Evolutionary conservation across 1,140 invertebrate genomes (phyloP).

Genomic region (Saccostrea cuccullata): DNA sequence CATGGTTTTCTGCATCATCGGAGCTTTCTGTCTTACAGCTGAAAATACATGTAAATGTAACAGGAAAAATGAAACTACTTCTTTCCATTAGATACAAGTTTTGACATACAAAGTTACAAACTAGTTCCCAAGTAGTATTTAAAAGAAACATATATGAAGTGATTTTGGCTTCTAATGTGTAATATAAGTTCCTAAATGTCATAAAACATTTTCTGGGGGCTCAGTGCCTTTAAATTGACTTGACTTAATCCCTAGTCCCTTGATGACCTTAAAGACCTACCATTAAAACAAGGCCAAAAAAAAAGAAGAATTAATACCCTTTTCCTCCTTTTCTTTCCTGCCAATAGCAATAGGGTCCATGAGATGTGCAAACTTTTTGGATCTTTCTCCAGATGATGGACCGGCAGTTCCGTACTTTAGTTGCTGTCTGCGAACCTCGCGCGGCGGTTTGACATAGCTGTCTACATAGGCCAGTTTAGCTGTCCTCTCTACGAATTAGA

Average conservation of each 20-base stretch:
- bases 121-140: too few relatives aligned
- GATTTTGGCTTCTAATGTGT: too few relatives aligned
- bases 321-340: conserved; percentile 16
- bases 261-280: too few relatives aligned
- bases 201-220: too few relatives aligned
- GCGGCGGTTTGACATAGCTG: conserved; percentile 90
- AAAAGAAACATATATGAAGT: too few relatives aligned
- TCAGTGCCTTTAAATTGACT: too few relatives aligned
- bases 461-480: conserved; percentile 95
- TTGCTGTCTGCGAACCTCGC: conserved; percentile 88
- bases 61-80: too few relatives aligned
- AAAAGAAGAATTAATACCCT: conserved; percentile 1
- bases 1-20: conserved; percentile 91
- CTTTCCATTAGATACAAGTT: too few relatives aligned
- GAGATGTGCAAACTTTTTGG: conserved; percentile 38
- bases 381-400: conserved; percentile 46
- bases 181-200: too few relatives aligned
- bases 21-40: conserved; percentile 81
- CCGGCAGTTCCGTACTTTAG: conserved; percentile 78
- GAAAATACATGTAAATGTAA: conserved; percentile 48
- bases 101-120: too few relatives aligned
- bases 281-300: background rate
- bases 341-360: conserved; percentile 51
- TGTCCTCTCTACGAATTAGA: conserved; percentile 84
- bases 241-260: too few relatives aligned